These are phyloP conservation scores for Pachycephus smyrnensis DNA, from an alignment of 2,888 invertebrate genomes.

Conservation along the genomic window DNA sequence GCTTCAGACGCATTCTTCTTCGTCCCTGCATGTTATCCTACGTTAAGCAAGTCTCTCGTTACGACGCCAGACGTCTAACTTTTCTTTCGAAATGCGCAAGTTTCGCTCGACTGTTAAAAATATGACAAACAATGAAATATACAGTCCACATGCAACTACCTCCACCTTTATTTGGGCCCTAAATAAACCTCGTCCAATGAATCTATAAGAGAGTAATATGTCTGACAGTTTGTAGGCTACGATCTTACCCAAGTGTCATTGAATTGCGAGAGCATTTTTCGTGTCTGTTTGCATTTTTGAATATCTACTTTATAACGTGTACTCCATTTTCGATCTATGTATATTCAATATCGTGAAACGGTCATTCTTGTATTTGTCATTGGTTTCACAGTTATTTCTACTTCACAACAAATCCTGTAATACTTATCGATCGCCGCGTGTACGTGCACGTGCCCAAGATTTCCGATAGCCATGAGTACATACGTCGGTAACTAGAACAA, in stretches of 20 bases:
- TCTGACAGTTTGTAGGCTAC: not conserved
- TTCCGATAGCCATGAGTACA: not conserved
- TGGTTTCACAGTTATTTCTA: not conserved
- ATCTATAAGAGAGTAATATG: not conserved
- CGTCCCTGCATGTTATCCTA: not conserved
- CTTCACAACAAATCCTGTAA: not conserved
- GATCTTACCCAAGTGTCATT: not conserved
- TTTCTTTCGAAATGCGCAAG: not conserved
- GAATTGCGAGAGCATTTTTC: not conserved
- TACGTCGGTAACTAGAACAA: not conserved
- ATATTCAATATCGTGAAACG: not conserved
- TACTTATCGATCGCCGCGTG: not conserved
- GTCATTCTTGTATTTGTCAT: not conserved
- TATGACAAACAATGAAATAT: not conserved
- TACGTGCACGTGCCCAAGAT: not conserved
- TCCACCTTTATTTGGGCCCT: not conserved
- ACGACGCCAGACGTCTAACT: not conserved
- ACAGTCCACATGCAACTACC: not conserved
- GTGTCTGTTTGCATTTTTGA: not conserved
- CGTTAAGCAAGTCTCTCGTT: not conserved
- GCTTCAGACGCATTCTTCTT: not conserved
- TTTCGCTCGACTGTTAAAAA: not conserved
- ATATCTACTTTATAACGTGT: not conserved
- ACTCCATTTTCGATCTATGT: not conserved
- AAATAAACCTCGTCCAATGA: not conserved